phyloP scores from a whole-genome alignment of 2,888 invertebrate genomes.

The Limnephilus marmoratus region DNA sequence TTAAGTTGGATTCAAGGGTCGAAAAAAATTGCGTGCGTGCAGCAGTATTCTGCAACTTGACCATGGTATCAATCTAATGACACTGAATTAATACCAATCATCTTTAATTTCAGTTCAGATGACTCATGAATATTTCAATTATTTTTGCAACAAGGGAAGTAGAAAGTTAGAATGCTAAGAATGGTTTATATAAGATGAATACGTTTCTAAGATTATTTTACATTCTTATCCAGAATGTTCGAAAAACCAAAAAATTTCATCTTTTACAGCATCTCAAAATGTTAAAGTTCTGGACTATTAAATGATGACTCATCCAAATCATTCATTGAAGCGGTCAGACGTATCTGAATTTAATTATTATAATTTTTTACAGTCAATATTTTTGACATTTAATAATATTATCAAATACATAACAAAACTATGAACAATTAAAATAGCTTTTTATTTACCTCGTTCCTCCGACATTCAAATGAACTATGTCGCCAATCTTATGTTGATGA shows the following conservation, averaged over 20 bases:
- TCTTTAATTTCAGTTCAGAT: neutral
- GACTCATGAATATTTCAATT: neutral
- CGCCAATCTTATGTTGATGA: slow-evolving; percentile 62
- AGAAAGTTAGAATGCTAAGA: no score
- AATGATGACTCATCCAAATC: neutral
- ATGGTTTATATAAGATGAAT: neutral
- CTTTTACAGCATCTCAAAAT: neutral
- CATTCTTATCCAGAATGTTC: neutral
- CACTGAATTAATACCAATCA: neutral
- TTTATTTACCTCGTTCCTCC: slow-evolving; percentile 92
- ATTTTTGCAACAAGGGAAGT: no score
- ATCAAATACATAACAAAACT: neutral
- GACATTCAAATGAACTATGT: slow-evolving; percentile 94
- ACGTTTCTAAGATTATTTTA: neutral
- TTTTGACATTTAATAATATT: neutral
- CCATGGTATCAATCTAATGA: neutral
- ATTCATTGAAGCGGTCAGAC: neutral
- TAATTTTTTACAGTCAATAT: neutral
- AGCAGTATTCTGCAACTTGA: no score
- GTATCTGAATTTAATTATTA: neutral
- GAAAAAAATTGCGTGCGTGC: no score
- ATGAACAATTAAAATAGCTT: neutral
- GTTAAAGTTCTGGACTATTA: neutral
- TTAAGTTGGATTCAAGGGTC: no score
- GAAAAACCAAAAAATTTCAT: neutral